Evolutionary conservation across 2,888 invertebrate species (phyloP), one percentile per base, ranked within the genome.

Genomic region (Ectropis crepuscularia): DNA sequence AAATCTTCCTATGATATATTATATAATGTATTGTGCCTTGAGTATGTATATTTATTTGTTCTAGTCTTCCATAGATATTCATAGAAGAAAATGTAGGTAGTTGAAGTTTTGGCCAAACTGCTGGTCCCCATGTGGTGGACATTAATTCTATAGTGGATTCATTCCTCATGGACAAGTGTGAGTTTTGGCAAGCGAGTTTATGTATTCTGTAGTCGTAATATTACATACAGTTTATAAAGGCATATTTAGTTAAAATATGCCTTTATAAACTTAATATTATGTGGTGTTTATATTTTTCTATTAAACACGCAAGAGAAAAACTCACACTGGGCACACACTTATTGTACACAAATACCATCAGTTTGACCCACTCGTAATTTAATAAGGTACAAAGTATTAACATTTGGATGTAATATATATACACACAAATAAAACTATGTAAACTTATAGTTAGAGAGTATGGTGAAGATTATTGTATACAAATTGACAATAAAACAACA

Each of bases 401-500:
- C 16, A 28, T 28, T 28, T 28, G 16, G 16, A 28, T 28, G 16
- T 41, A 49, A 47, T 9, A 9, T 28, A 11, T 9, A 8, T 39
- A 50, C 38, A 50, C 8, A 10, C n/a, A 16, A 2, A 10, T 9
- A 28, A 41, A 28, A 41, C 16, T 39, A 51, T n/a, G 41, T 41
- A 41, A 16, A 50, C 5, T 6, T 36, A 39, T 5, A 12, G 7
- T 5, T 6, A 12, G 39, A 39, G 5, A 11, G 12, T 38, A 50
- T 39, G 38, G 11, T 49, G 11, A 45, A 7, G 9, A 45, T 16
- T 16, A 16, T 9, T 45, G 48, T 9, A 43, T 53, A 36, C 9
- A 45, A 45, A 42, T 28, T 8, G 16, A 36, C 59, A 70, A 69
- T 69, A 69, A 74, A 71, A 72, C 63, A 63, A 64, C 6, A 6